phyloP scores from a whole-genome alignment of 1,140 invertebrate genomes.

The Dendroctonus valens region DNA sequence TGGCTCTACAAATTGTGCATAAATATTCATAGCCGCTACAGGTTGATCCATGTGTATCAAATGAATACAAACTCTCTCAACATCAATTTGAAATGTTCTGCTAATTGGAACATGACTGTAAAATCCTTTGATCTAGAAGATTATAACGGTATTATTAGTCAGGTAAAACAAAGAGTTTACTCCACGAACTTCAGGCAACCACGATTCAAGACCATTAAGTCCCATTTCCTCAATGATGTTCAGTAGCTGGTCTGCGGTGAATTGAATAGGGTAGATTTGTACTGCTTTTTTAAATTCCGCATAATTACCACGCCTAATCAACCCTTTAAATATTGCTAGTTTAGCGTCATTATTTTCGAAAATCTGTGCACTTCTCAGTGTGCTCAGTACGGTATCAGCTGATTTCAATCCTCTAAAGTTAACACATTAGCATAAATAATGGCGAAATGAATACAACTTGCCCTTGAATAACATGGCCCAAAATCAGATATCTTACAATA shows the following conservation, averaged over 20 bases:
- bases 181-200: conserved; percentile 28
- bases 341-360: conserved; percentile 33
- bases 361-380: conserved; percentile 50
- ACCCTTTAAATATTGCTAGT: conserved; percentile 38
- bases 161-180: not conserved
- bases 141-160: not conserved
- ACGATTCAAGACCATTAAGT: conserved; percentile 32
- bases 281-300: conserved; percentile 35
- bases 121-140: conserved; percentile 25
- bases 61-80: conserved; percentile 41
- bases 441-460: conserved; percentile 34
- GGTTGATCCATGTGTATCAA: conserved; percentile 38
- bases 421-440: conserved; percentile 6
- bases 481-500: conserved; percentile 60
- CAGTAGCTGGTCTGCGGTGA: conserved; percentile 33
- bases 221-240: conserved; percentile 34
- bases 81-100: conserved; percentile 25
- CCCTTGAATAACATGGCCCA: conserved; percentile 58
- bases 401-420: conserved; percentile 45
- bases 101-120: conserved; percentile 26
- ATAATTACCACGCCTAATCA: conserved; percentile 29
- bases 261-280: conserved; percentile 20
- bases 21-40: conserved; percentile 38
- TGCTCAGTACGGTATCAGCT: conserved; percentile 46
- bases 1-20: conserved; percentile 34